Base-by-base conservation (phyloP, 2,113 vertebrate genomes). In the Alaudala cheleensis region DNA sequence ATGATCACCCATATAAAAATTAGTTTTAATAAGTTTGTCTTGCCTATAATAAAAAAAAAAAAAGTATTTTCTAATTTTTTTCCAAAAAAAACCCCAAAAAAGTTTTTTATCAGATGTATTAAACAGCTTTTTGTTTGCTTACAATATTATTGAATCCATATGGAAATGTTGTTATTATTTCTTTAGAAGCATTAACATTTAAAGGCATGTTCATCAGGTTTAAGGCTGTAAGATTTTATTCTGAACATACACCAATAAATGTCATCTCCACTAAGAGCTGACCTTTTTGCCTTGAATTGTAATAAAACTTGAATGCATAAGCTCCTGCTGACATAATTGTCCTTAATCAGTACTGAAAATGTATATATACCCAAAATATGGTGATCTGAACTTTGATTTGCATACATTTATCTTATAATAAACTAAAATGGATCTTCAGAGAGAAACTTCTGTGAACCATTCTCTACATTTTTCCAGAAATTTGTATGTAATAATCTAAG, bases 401-500 rank as follows among this genome's bases (percentile, higher is more conserved):
- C 73, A 72, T 76, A 47, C 2, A 45, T 81, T 92, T 92, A 66
- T 74, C 28, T 45, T 73, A 51, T 23, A 64, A 37, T 53, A 64
- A 88, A 89, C 53, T 57, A 50, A 91, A 89, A 86, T 31, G 22
- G 54, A 86, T 87, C 73, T 95, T 96, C 80, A 93, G 64, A 88
- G 34, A 62, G 42, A 89, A 92, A 92, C 9, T 58, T 77, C 58
- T 91, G 25, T 78, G 34, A 85, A 71, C 4, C 4, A 76, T 67
- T 66, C 19, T 31, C 14, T 53, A 9, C 62, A 47, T 64, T 94
- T 78, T 96, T 81, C 40, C 66, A 79, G 49, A 72, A 91, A 37
- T 65, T 33, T 64, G 1, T 29, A 33, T 33, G 23, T 12, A 77
- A 28, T 0, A 2, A 40, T 56, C 17, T 78, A 73, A 19, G 18